These are phyloP conservation scores for Acropora yongei DNA, from an alignment of 64 coral and sea anemone species.

Conservation along the genomic window DNA sequence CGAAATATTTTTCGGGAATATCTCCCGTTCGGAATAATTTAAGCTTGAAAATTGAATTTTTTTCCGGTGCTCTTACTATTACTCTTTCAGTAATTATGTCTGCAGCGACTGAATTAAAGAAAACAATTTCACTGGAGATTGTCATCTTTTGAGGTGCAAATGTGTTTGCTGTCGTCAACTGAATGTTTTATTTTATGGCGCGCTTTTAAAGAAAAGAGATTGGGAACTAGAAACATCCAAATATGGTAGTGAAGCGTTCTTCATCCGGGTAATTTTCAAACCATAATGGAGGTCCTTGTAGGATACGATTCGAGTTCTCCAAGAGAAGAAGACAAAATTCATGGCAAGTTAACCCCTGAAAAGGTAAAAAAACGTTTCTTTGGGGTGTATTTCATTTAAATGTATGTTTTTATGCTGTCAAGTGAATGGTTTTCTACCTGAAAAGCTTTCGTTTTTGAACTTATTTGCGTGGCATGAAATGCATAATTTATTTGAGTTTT, in stretches of 20 bases:
- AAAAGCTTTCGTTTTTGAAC: neutral
- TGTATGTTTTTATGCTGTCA: neutral
- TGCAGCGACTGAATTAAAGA: neutral
- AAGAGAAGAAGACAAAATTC: conserved; percentile 55
- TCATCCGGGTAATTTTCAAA: conserved; percentile 17
- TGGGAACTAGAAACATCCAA: neutral
- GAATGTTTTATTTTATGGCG: conserved; percentile 16
- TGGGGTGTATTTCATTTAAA: neutral
- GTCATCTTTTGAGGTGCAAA: neutral
- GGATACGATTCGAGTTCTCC: conserved; percentile 66
- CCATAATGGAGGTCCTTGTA: conserved; percentile 32
- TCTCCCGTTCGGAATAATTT: neutral
- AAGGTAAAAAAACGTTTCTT: conserved; percentile 10
- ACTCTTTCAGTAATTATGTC: neutral
- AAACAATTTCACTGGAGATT: neutral
- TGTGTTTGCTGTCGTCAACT: neutral
- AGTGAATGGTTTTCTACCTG: neutral
- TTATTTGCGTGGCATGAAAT: neutral
- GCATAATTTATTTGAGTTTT: conserved; percentile 17
- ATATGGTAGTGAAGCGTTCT: neutral
- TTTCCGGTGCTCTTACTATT: neutral
- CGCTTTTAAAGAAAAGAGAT: neutral
- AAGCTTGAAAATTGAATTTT: neutral
- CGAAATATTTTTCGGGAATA: neutral
- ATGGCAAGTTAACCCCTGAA: neutral